Conservation (phyloP, 2,888 invertebrate genomes). For the Caenorhabditis sp. region DNA sequence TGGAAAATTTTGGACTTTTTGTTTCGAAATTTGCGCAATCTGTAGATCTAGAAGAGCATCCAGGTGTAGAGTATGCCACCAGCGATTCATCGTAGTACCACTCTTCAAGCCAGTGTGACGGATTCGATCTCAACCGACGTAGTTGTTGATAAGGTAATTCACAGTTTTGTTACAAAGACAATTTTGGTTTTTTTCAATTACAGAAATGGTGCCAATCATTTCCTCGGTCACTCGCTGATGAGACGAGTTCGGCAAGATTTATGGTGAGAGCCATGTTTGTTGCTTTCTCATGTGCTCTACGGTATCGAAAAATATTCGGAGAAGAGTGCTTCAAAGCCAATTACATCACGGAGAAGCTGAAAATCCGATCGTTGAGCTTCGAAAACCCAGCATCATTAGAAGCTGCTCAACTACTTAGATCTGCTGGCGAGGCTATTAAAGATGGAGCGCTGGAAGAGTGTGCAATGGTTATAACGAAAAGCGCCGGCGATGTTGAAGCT, state of each 20-base stretch:
- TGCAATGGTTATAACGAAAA: conserved; percentile 12
- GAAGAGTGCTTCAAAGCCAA: conserved; percentile 16
- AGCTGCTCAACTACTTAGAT: neutral
- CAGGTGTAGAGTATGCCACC: too few relatives aligned
- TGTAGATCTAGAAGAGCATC: too few relatives aligned
- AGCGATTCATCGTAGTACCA: too few relatives aligned
- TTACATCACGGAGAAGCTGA: conserved; percentile 18
- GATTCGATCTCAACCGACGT: too few relatives aligned
- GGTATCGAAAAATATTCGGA: conserved; percentile 9
- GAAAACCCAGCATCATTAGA: neutral
- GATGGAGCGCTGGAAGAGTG: conserved; percentile 14
- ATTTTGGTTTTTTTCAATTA: too few relatives aligned
- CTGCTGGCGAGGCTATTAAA: conserved; percentile 5
- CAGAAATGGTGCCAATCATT: conserved; percentile 18
- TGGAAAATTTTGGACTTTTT: too few relatives aligned
- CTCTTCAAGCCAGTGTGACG: too few relatives aligned
- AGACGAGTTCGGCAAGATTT: conserved; percentile 8
- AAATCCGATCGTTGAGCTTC: conserved; percentile 9
- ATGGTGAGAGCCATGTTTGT: conserved; percentile 18
- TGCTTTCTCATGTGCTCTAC: conserved; percentile 14
- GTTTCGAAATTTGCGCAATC: too few relatives aligned
- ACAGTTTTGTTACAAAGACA: too few relatives aligned
- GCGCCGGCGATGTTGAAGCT: conserved; percentile 7
- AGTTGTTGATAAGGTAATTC: too few relatives aligned
- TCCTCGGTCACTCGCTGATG: conserved; percentile 6